phyloP scores from a whole-genome alignment of 1,140 invertebrate genomes.

The Trissolcus basalis region DNA sequence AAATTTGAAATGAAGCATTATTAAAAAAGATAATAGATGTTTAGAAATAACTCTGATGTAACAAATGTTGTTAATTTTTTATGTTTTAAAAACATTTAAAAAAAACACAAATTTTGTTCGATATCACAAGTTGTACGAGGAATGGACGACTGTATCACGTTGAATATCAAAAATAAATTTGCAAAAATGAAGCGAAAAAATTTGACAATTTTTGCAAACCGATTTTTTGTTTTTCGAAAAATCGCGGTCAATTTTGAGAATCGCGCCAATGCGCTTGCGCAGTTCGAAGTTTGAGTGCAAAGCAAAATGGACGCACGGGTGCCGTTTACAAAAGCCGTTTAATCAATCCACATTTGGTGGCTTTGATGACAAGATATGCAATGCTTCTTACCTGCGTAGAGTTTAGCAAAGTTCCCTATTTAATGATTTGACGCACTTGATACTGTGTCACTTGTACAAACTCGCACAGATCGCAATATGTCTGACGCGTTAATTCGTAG shows the following conservation, averaged over 20 bases:
- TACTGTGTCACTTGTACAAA: conserved; percentile 39
- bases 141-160: too few species aligned
- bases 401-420: conserved; percentile 29
- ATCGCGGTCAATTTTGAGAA: conserved; percentile 10
- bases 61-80: too few species aligned
- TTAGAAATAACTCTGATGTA: too few species aligned
- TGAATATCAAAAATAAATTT: too few species aligned
- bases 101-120: too few species aligned
- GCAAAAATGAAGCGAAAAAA: too few species aligned
- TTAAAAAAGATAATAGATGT: too few species aligned
- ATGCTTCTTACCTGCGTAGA: conserved; percentile 30
- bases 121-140: too few species aligned
- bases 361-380: conserved; percentile 33
- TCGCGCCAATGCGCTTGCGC: conserved; percentile 38
- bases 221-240: background rate
- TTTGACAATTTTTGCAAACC: background rate
- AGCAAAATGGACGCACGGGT: conserved; percentile 42
- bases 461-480: conserved; percentile 31
- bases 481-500: conserved; percentile 19
- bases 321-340: conserved; percentile 39
- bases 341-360: conserved; percentile 16
- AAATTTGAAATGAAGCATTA: too few species aligned
- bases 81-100: too few species aligned
- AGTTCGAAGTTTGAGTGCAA: conserved; percentile 18
- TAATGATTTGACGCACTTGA: conserved; percentile 35